Percentiles rank a stretch among this genome's conserved stretches.
Evolutionary conservation across 2,113 vertebrate genomes (phyloP).

Genomic region (Morone saxatilis): DNA sequence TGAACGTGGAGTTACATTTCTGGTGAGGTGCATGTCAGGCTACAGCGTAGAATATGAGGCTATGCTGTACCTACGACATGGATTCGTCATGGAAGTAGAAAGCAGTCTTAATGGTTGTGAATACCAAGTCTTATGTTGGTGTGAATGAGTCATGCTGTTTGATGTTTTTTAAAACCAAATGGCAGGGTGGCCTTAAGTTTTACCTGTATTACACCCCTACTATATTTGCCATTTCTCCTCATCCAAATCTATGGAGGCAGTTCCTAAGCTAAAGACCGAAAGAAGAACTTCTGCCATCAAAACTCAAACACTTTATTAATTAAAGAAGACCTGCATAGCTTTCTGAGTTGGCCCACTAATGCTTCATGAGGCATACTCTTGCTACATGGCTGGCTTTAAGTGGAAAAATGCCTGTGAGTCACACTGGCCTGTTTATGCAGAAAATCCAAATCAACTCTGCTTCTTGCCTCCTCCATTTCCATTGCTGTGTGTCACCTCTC

Average conservation of each 20-base stretch:
- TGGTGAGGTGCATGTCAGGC: too few species aligned
- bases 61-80: too few species aligned
- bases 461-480: conserved; percentile 54
- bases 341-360: conserved; percentile 63
- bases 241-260: conserved; percentile 17
- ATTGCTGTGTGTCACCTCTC: conserved; percentile 59
- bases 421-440: conserved; percentile 65
- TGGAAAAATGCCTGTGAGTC: conserved; percentile 59
- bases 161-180: neutral
- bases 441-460: conserved; percentile 66
- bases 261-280: conserved; percentile 23
- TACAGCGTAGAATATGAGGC: too few species aligned
- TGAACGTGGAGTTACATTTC: too few species aligned
- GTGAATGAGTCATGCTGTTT: neutral
- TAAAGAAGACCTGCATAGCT: conserved; percentile 40
- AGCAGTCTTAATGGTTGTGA: neutral
- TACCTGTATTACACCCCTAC: neutral
- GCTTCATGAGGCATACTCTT: conserved; percentile 52
- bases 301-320: conserved; percentile 60
- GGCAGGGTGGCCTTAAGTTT: neutral
- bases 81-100: too few species aligned
- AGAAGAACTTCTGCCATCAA: conserved; percentile 45
- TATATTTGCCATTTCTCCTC: conserved; percentile 14
- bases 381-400: conserved; percentile 52
- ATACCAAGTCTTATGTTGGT: neutral